A percentile compares a stretch with the other conserved stretches of the same genome.
phyloP scores from a whole-genome alignment of 2,113 vertebrate genomes.

The Zapornia atra region DNA sequence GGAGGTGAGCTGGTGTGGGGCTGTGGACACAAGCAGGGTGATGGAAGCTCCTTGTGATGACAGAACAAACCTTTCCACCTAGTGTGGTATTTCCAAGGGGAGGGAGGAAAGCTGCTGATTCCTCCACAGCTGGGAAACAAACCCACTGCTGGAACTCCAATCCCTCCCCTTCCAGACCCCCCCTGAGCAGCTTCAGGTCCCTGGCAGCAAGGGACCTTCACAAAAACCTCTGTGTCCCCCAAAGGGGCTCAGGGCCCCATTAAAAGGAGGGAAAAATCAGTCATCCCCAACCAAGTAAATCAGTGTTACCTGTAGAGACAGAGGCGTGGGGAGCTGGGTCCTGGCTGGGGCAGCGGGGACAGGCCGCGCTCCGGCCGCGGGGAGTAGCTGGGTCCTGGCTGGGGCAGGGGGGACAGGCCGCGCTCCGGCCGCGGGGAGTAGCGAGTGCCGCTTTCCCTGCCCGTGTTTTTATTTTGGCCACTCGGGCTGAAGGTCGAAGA shows the following conservation, averaged over 20 bases:
- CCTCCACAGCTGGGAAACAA: background rate
- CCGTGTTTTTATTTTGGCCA: constrained; percentile 37
- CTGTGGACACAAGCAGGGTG: background rate
- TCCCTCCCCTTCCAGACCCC: background rate
- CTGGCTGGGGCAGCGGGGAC: background rate
- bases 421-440: background rate
- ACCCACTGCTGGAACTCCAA: background rate
- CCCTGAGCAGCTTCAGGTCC: background rate
- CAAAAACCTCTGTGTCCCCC: background rate
- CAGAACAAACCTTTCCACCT: background rate
- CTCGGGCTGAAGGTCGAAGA: constrained; percentile 62
- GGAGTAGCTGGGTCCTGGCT: background rate
- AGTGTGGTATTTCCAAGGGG: background rate
- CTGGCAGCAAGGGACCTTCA: background rate
- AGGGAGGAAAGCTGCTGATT: background rate
- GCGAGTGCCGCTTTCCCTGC: background rate
- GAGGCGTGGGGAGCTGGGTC: background rate
- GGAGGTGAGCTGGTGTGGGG: background rate
- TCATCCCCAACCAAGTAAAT: background rate
- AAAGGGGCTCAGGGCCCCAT: background rate
- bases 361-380: background rate
- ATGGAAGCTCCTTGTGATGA: background rate
- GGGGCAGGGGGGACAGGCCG: background rate
- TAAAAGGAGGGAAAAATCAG: background rate
- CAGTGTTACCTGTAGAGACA: background rate